Evolutionary conservation across 2,113 vertebrate species (phyloP).

Genomic region (Stigmatopora nigra): DNA sequence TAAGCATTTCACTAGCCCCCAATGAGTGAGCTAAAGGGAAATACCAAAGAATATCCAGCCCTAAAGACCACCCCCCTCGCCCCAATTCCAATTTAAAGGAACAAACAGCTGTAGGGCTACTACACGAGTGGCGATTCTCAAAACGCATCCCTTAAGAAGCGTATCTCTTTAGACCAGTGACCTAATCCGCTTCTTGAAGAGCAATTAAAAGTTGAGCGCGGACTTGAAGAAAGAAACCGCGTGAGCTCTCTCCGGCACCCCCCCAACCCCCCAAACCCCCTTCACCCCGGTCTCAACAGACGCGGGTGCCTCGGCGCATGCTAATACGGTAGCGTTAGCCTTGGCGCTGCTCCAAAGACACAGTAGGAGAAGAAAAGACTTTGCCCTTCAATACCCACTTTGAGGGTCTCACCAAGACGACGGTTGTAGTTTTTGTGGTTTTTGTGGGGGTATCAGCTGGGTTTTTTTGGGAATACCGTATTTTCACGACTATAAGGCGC

Average conservation of each 20-base stretch:
- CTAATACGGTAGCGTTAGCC: slow-evolving; percentile 50
- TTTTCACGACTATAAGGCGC: too few relatives aligned
- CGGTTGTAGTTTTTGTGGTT: too few relatives aligned
- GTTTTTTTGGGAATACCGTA: too few relatives aligned
- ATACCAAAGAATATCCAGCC: too few relatives aligned
- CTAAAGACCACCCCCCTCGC: background rate
- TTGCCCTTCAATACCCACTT: slow-evolving; percentile 21
- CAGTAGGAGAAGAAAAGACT: slow-evolving; percentile 29
- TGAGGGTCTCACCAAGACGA: too few relatives aligned
- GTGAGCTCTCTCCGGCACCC: slow-evolving; percentile 43
- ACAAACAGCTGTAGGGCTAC: slow-evolving; percentile 25
- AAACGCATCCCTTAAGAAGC: slow-evolving; percentile 55
- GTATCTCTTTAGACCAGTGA: slow-evolving; percentile 63
- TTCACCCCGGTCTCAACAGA: slow-evolving; percentile 16
- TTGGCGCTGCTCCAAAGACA: slow-evolving; percentile 52
- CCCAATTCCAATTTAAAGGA: slow-evolving; percentile 1
- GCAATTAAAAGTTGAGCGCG: slow-evolving; percentile 73
- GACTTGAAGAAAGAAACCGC: slow-evolving; percentile 66
- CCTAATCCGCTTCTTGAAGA: slow-evolving; percentile 72
- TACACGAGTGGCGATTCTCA: slow-evolving; percentile 62
- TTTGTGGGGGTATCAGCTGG: too few relatives aligned
- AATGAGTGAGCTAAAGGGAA: too few relatives aligned
- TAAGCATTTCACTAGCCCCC: too few relatives aligned
- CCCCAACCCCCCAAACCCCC: too few relatives aligned
- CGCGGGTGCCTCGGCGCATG: slow-evolving; percentile 42